Evolutionary conservation across 2,113 vertebrate genomes (phyloP).

Genomic region (Pomatostomus ruficeps): DNA sequence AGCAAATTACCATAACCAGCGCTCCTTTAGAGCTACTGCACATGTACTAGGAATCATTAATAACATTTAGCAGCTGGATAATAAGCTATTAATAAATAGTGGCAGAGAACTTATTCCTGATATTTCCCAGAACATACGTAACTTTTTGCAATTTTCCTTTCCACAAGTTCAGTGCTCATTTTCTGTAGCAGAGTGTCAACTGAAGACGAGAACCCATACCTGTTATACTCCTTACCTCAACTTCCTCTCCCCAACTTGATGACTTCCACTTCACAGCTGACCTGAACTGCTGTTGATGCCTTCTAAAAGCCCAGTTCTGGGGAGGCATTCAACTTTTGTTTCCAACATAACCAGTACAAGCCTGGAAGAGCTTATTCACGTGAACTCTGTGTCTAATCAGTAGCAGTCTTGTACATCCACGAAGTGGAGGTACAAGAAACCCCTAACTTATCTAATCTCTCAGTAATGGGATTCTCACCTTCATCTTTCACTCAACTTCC

Average conservation of each 20-base stretch:
- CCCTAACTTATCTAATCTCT: neutral
- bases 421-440: neutral
- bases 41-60: neutral
- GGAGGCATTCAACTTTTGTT: neutral
- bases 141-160: neutral
- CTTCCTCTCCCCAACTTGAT: neutral
- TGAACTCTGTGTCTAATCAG: neutral
- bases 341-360: neutral
- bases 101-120: neutral
- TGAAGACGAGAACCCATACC: neutral
- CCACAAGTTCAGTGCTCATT: neutral
- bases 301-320: neutral
- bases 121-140: neutral
- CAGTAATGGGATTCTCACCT: neutral
- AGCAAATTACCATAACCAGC: neutral
- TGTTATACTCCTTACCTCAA: neutral
- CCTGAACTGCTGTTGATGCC: neutral
- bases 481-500: neutral
- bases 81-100: neutral
- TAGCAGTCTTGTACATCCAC: neutral
- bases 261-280: neutral
- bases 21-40: neutral
- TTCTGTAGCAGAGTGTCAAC: neutral
- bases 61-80: neutral
- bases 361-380: neutral